phyloP scores from a whole-genome alignment of 2,113 vertebrate genomes.

The Phalacrocorax carbo region DNA sequence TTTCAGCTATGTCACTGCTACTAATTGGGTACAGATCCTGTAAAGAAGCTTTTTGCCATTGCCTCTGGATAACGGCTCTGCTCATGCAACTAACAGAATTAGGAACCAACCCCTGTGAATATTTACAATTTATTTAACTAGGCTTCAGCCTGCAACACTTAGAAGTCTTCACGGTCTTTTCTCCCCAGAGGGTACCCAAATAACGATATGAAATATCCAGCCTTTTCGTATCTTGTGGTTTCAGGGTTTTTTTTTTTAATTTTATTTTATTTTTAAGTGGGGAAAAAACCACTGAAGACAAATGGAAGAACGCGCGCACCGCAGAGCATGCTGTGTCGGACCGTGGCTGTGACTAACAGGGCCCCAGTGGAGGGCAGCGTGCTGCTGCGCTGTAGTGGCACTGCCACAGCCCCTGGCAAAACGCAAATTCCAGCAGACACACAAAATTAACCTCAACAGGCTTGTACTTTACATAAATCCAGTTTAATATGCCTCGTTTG shows the following conservation, averaged over 20 bases:
- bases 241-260: background rate
- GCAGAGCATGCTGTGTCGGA: background rate
- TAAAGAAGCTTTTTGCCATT: background rate
- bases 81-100: background rate
- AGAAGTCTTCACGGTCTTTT: background rate
- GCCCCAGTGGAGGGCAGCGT: constrained; percentile 25
- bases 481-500: background rate
- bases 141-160: background rate
- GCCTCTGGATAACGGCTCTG: background rate
- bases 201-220: background rate
- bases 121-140: background rate
- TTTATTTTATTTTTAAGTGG: background rate
- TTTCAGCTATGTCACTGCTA: background rate
- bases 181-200: background rate
- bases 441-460: background rate
- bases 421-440: background rate
- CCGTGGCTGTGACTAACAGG: rapidly evolving
- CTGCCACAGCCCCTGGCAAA: background rate
- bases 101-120: background rate
- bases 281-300: background rate
- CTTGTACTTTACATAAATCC: background rate
- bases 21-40: background rate
- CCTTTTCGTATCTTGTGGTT: background rate
- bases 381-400: background rate
- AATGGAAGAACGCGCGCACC: background rate